phyloP scores from a whole-genome alignment of 2,113 vertebrate species.

The Ia io region DNA sequence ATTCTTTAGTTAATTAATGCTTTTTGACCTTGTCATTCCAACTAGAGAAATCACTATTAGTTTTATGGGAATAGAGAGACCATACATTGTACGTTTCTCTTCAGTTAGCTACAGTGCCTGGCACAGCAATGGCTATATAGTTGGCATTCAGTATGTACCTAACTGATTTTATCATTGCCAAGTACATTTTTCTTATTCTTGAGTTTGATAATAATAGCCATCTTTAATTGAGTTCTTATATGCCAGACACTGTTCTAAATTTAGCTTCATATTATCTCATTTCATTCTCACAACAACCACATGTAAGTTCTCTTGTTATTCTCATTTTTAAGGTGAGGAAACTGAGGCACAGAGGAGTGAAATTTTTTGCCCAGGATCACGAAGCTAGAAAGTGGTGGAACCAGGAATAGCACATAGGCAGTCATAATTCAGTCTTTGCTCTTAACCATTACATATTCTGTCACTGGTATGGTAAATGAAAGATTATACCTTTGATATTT shows the following conservation, averaged over 20 bases:
- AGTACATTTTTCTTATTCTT: conserved; percentile 56
- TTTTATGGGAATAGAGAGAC: background rate
- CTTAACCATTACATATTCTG: background rate
- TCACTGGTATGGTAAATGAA: background rate
- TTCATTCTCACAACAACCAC: conserved; percentile 25
- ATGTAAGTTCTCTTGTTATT: conserved; percentile 11
- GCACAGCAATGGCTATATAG: background rate
- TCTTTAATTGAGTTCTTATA: conserved; percentile 44
- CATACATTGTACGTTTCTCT: background rate
- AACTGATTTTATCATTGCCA: conserved; percentile 66
- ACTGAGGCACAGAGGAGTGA: background rate
- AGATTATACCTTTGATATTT: background rate
- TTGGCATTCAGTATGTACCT: conserved; percentile 52
- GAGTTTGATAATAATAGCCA: conserved; percentile 58
- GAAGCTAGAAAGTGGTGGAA: background rate
- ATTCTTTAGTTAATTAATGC: background rate
- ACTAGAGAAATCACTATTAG: background rate
- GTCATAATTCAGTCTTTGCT: conserved; percentile 3
- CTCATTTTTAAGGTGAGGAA: conserved; percentile 31
- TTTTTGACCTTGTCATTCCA: conserved; percentile 51
- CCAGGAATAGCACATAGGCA: background rate
- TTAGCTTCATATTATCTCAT: conserved; percentile 37
- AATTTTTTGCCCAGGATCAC: background rate
- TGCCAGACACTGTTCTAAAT: conserved; percentile 45
- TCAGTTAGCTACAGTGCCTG: conserved; percentile 15